Evolutionary conservation across 1,140 invertebrate genomes (phyloP).

Genomic region (Drosophila nigromelanica): DNA sequence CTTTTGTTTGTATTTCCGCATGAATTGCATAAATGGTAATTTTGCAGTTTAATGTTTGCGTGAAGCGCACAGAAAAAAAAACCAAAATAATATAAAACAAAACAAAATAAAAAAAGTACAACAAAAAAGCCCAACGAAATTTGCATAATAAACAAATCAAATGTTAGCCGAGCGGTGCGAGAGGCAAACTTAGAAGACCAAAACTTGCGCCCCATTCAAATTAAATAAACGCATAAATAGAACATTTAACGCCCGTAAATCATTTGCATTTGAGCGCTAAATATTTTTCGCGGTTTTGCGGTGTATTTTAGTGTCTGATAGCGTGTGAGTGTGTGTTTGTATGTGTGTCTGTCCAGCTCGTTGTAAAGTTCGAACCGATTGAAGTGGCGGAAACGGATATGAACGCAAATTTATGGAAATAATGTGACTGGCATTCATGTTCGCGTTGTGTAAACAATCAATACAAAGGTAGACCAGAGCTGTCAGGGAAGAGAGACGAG

Average conservation of each 20-base stretch:
- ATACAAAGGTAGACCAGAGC: conserved; percentile 21
- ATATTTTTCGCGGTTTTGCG: conserved; percentile 63
- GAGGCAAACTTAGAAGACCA: conserved; percentile 48
- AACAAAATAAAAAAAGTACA: conserved; percentile 38
- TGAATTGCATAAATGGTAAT: conserved; percentile 83
- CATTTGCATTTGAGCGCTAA: conserved; percentile 67
- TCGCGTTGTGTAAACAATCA: conserved; percentile 43
- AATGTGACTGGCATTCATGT: conserved; percentile 45
- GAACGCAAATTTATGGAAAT: conserved; percentile 79
- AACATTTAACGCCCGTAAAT: conserved; percentile 80
- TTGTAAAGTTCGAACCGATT: conserved; percentile 49
- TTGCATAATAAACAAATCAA: conserved; percentile 62
- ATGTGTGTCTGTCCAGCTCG: conserved; percentile 16
- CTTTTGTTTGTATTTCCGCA: conserved; percentile 82
- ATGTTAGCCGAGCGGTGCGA: conserved; percentile 28
- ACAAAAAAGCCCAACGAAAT: conserved; percentile 18
- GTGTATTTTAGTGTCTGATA: conserved; percentile 8
- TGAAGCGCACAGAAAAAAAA: conserved; percentile 28
- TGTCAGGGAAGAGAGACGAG: not conserved
- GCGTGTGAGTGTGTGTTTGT: conserved; percentile 4
- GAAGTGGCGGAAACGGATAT: conserved; percentile 75
- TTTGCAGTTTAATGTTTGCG: conserved; percentile 77
- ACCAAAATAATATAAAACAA: conserved; percentile 35
- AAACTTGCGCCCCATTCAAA: conserved; percentile 51
- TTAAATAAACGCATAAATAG: conserved; percentile 81